Evolutionary conservation across 2,888 invertebrate genomes (phyloP).

Genomic region (Ceraclea dissimilis): DNA sequence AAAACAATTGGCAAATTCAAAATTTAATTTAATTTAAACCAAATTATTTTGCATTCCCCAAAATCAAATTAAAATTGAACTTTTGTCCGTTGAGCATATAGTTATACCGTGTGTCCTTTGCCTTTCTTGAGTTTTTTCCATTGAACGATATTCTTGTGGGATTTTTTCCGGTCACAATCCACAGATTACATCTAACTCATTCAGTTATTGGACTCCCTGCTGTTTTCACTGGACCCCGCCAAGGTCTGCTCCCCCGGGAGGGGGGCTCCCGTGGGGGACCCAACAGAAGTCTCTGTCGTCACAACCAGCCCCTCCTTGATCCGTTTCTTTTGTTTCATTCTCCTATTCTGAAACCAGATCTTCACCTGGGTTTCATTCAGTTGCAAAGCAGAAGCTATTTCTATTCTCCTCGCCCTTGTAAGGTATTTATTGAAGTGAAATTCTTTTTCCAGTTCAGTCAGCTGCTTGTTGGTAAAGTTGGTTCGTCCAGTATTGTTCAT

Average conservation of each 20-base stretch:
- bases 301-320: slow-evolving; percentile 85
- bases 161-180: too few species aligned
- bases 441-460: slow-evolving; percentile 98
- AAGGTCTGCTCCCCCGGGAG: slow-evolving; percentile 36
- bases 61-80: too few species aligned
- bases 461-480: slow-evolving; percentile 98
- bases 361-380: slow-evolving; percentile 97
- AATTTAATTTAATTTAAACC: too few species aligned
- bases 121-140: too few species aligned
- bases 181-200: too few species aligned
- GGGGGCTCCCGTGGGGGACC: slow-evolving; percentile 41
- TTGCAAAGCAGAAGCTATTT: slow-evolving; percentile 93
- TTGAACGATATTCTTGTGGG: too few species aligned
- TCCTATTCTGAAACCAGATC: slow-evolving; percentile 97
- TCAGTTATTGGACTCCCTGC: slow-evolving; percentile 55
- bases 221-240: slow-evolving; percentile 59
- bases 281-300: slow-evolving; percentile 45
- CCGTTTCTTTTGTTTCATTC: slow-evolving; percentile 98
- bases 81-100: too few species aligned
- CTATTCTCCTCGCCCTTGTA: slow-evolving; percentile 92
- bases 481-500: slow-evolving; percentile 87
- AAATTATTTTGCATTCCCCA: too few species aligned
- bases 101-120: too few species aligned
- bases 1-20: too few species aligned
- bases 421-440: slow-evolving; percentile 99